These are phyloP conservation scores for Xylota segnis DNA, from an alignment of 2,888 invertebrate species.

Conservation along the genomic window DNA sequence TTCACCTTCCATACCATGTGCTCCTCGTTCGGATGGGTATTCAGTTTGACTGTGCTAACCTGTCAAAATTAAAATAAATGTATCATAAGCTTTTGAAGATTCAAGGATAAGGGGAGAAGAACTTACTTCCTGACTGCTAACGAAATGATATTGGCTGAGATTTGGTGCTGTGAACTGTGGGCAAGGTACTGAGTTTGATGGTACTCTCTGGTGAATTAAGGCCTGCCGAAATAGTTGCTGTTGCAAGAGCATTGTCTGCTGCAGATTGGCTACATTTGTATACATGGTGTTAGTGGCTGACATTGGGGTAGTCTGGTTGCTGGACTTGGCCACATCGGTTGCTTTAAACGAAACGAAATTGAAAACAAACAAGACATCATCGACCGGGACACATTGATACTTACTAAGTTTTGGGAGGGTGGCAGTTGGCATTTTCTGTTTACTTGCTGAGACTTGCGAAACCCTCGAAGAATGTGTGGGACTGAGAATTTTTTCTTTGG, in stretches of 20 bases:
- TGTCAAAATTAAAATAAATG: not conserved
- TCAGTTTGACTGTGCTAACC: slow-evolving; percentile 72
- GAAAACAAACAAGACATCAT: not conserved
- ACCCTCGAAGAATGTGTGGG: slow-evolving; percentile 54
- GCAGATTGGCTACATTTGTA: slow-evolving; percentile 88
- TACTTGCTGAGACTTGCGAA: slow-evolving; percentile 28
- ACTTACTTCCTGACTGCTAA: slow-evolving; percentile 86
- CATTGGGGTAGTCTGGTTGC: slow-evolving; percentile 47
- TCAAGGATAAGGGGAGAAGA: not conserved
- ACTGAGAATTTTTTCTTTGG: slow-evolving; percentile 61
- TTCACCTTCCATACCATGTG: slow-evolving; percentile 92
- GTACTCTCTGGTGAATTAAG: slow-evolving; percentile 80
- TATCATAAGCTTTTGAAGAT: too few relatives aligned
- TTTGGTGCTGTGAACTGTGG: slow-evolving; percentile 86
- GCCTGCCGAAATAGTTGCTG: slow-evolving; percentile 87
- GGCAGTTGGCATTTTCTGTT: slow-evolving; percentile 38
- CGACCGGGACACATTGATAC: not conserved
- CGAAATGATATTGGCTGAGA: slow-evolving; percentile 87
- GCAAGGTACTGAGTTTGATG: slow-evolving; percentile 76
- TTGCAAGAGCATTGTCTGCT: slow-evolving; percentile 89
- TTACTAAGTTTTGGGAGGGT: slow-evolving; percentile 46
- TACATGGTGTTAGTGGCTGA: slow-evolving; percentile 88
- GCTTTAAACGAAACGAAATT: not conserved
- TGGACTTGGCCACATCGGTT: slow-evolving; percentile 37
- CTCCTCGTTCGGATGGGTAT: slow-evolving; percentile 75